Base-by-base conservation (phyloP, 2,888 invertebrate species). In the Nomada ruficornis region DNA sequence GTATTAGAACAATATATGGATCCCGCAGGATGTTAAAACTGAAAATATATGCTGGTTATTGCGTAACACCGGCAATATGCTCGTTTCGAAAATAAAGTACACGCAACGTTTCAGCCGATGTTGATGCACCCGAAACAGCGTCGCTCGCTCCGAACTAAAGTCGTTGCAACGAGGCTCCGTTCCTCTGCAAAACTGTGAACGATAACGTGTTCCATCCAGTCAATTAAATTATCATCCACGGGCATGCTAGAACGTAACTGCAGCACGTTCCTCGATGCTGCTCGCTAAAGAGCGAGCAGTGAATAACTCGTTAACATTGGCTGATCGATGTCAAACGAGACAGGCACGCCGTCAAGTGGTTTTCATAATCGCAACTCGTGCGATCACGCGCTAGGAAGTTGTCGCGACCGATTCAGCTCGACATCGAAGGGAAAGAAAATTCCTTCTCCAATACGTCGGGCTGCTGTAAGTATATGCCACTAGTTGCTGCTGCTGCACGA, bases 401-500 rank as follows among this genome's bases (percentile, higher is more conserved):
- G 52, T 54, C 63, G 9, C 47, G 59, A 26, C 23, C 29, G 10
- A 3, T 11, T 62, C 59, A 50, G 15, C 13, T 18, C 20, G 54
- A 3, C 0, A n/a, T 44, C 23, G 54, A 79, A 36, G 26, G 36
- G 29, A 15, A 26, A 26, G 64, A 60, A 54, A 55, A 69, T 79
- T 59, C n/a, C 29, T 50, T 7, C 70, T 23, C 23, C 50, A 7
- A 1, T 36, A 52, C 23, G 57, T 64, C n/a, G 4, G 1, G 2
- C n/a, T 18, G 23, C 23, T 0, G 23, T 13, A 44, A 77, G 54
- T 36, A 36, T 42, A 70, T 50, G 70, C 80, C 78, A 78, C 79
- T 79, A 79, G 80, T 80, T 79, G 80, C 79, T 47, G 36, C 15
- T 67, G 78, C 70, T 64, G 29, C 18, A 3, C 29, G 29, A 5